phyloP scores from a whole-genome alignment of 1,140 invertebrate genomes.

The Diorhabda sublineata region DNA sequence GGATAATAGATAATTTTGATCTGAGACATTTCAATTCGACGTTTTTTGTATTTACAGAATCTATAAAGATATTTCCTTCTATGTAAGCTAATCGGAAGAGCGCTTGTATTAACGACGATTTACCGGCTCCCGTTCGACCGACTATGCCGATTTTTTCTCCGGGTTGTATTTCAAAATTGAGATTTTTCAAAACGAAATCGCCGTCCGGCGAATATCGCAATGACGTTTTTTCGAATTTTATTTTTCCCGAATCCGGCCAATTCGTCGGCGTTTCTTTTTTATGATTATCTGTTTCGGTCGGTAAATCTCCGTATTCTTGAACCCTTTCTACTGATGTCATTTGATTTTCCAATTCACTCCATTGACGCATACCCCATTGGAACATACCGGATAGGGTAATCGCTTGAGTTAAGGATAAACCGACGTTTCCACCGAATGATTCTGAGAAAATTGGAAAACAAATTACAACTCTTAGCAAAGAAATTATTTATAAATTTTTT shows the following conservation, averaged over 20 bases:
- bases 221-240: conserved; percentile 50
- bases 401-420: conserved; percentile 54
- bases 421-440: conserved; percentile 52
- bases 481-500: conserved; percentile 19
- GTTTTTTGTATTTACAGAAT: conserved; percentile 59
- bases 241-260: conserved; percentile 31
- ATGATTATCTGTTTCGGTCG: conserved; percentile 24
- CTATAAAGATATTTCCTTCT: conserved; percentile 68
- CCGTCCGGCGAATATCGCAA: conserved; percentile 50
- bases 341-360: conserved; percentile 64
- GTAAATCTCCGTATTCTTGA: conserved; percentile 38
- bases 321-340: conserved; percentile 66
- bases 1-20: conserved; percentile 73
- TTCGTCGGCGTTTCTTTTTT: conserved; percentile 50
- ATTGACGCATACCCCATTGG: conserved; percentile 71
- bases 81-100: conserved; percentile 67
- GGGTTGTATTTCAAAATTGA: conserved; percentile 53
- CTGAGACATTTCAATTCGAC: conserved; percentile 68
- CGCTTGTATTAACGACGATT: conserved; percentile 69
- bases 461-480: not conserved
- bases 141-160: conserved; percentile 68
- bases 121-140: conserved; percentile 75
- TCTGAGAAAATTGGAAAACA: conserved; percentile 32
- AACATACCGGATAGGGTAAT: conserved; percentile 58
- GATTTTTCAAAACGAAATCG: conserved; percentile 52